A percentile compares a stretch with the other conserved stretches of the same genome.
These are phyloP conservation scores for Meandrusa payeni DNA, from an alignment of 2,888 invertebrate species.

Conservation along the genomic window DNA sequence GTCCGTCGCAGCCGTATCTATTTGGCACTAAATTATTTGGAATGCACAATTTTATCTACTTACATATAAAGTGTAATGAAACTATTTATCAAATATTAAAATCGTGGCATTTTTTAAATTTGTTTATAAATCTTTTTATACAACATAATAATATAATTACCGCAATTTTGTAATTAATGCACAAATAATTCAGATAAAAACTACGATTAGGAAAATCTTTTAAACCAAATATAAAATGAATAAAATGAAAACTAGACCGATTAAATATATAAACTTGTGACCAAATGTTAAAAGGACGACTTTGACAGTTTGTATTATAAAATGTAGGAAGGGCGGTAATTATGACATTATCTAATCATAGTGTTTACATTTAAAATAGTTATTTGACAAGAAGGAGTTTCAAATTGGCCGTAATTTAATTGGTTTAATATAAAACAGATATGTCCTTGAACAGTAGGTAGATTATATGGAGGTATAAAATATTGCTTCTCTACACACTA, in stretches of 20 bases:
- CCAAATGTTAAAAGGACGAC: neutral
- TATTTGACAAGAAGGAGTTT: constrained; percentile 47
- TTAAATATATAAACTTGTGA: constrained; percentile 1
- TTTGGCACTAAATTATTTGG: constrained; percentile 79
- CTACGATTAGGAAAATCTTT: constrained; percentile 9
- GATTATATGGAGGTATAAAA: constrained; percentile 61
- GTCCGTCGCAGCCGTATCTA: constrained; percentile 51
- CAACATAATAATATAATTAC: constrained; percentile 6
- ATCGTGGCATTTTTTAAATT: constrained; percentile 17
- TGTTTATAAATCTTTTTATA: constrained; percentile 14
- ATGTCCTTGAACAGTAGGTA: constrained; percentile 66
- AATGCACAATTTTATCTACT: constrained; percentile 67
- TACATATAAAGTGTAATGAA: constrained; percentile 47
- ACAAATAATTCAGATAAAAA: constrained; percentile 20
- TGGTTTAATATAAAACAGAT: constrained; percentile 69
- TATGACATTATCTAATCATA: neutral
- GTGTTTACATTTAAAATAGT: constrained; percentile 30
- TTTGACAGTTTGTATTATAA: too few species aligned
- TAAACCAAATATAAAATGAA: constrained; percentile 5
- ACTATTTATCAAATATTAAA: constrained; percentile 34
- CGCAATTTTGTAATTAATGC: constrained; percentile 14
- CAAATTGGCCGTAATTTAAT: constrained; percentile 47
- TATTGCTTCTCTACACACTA: constrained; percentile 71
- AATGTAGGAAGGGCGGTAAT: constrained; percentile 1
- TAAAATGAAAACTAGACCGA: constrained; percentile 9